Percentiles rank a stretch among this genome's conserved stretches.
Conservation (phyloP, 2,113 vertebrate species). For the Apistogramma diplotaenia region DNA sequence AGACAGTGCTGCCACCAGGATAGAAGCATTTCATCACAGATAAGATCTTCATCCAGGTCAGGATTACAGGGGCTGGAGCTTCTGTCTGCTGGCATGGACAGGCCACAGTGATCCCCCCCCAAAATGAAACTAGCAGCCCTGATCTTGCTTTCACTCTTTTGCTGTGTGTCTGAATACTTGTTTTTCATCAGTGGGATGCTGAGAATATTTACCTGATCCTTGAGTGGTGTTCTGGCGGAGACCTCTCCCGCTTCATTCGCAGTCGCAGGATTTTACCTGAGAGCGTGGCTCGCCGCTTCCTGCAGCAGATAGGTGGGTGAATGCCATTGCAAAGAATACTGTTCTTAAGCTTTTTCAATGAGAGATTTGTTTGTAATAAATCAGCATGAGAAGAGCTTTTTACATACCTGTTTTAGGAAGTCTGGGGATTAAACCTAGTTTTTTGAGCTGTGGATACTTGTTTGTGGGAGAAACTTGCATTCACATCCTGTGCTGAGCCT, state of each 20-base stretch:
- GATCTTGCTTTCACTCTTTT: background rate
- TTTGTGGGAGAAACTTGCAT: background rate
- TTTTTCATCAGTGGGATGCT: constrained; percentile 85
- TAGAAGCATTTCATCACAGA: too few relatives aligned
- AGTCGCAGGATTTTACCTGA: constrained; percentile 87
- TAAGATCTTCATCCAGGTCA: background rate
- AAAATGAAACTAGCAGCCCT: background rate
- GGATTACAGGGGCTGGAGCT: background rate
- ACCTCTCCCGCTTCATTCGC: constrained; percentile 92
- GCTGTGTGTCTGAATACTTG: background rate
- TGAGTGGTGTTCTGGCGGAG: constrained; percentile 94
- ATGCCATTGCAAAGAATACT: too few relatives aligned
- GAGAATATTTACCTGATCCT: constrained; percentile 97
- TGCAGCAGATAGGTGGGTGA: constrained; percentile 90
- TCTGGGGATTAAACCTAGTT: background rate
- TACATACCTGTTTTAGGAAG: background rate
- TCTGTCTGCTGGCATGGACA: background rate
- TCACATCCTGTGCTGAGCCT: background rate
- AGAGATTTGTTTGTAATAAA: background rate
- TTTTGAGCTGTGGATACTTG: background rate
- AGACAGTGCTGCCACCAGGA: too few relatives aligned
- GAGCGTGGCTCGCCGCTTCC: constrained; percentile 84
- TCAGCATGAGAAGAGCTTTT: background rate
- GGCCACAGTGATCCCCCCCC: background rate
- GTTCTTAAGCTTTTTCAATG: background rate